Evolutionary conservation across 2,888 invertebrate species (phyloP), one percentile per base, ranked within the genome.

Genomic region (Unio delphinus): DNA sequence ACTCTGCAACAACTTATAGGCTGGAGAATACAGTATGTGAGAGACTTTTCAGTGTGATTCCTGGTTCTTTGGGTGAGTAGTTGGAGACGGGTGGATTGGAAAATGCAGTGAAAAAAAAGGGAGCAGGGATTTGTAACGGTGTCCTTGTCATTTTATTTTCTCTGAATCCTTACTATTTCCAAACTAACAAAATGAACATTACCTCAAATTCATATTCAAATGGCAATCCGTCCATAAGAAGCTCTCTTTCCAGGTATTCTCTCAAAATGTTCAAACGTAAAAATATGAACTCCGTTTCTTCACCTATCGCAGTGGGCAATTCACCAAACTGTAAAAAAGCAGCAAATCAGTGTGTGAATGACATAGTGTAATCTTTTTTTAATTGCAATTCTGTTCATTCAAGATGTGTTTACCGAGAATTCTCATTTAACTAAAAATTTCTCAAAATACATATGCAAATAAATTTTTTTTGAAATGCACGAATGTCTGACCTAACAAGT

Each of bases 191-290:
- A 15, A 45, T 45, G 45, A 11, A 26, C 17, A 68, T 73, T 76
- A 90, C 90, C 87, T 99, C 99, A 89, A 99, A 96, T 88, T 97
- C 96, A 90, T 96, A 99, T 65, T 93, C 92, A 90, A 99, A 99
- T 5, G 98, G 97, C 58, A 99, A 92, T 90, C 95, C 95, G 28
- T 81, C 75, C 96, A 99, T 98, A 81, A 91, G 90, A 68, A 99
- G 92, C 80, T 99, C 98, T 85, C 93, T 93, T 88, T 95, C 95
- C 34, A 99, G 91, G 90, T 99, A 99, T 90, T 99, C 99, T 55
- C 98, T 91, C 34, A 99, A 92, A 3, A 99, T 95, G 86, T 94
- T 94, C 57, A 99, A 92, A n/a, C 99, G 93, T 5, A 99, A 95
- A 90, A 92, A 92, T 84, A 98, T 98, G 87, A 94, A 99, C 88